These are phyloP conservation scores for Vanessa tameamea DNA, from an alignment of 1,140 invertebrate species.

Conservation along the genomic window DNA sequence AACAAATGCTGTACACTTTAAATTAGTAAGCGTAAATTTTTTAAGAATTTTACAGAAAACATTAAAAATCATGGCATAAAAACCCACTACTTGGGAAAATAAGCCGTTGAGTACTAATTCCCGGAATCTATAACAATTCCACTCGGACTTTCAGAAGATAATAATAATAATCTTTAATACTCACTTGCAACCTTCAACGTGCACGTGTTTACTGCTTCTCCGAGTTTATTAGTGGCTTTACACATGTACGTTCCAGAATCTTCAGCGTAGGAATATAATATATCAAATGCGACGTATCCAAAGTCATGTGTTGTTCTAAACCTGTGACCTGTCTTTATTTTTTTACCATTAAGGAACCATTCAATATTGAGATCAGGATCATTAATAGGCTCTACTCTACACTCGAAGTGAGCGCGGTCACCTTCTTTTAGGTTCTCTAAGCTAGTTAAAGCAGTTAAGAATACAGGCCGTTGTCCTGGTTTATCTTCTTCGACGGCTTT, in stretches of 20 bases:
- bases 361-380: constrained; percentile 97
- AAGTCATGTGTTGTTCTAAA: constrained; percentile 97
- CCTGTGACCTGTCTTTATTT: constrained; percentile 90
- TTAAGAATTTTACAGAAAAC: too few species aligned
- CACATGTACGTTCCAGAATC: constrained; percentile 97
- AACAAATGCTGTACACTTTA: too few species aligned
- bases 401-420: constrained; percentile 96
- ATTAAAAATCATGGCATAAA: too few species aligned
- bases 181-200: constrained; percentile 90
- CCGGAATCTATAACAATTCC: too few species aligned
- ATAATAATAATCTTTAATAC: constrained; percentile 36
- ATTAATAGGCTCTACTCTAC: constrained; percentile 96
- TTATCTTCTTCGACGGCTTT: constrained; percentile 88
- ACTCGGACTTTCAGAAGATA: not conserved
- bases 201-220: constrained; percentile 95
- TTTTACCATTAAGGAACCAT: constrained; percentile 95
- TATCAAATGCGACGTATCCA: constrained; percentile 96
- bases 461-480: constrained; percentile 90
- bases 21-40: too few species aligned
- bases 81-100: too few species aligned
- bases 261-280: constrained; percentile 95
- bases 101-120: too few species aligned
- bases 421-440: constrained; percentile 94
- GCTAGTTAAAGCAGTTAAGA: constrained; percentile 92
- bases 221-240: constrained; percentile 94